A percentile compares a stretch with the other conserved stretches of the same genome.
These are phyloP conservation scores for Chelidonichthys spinosus DNA, from an alignment of 2,797 vertebrate genomes.

Conservation along the genomic window DNA sequence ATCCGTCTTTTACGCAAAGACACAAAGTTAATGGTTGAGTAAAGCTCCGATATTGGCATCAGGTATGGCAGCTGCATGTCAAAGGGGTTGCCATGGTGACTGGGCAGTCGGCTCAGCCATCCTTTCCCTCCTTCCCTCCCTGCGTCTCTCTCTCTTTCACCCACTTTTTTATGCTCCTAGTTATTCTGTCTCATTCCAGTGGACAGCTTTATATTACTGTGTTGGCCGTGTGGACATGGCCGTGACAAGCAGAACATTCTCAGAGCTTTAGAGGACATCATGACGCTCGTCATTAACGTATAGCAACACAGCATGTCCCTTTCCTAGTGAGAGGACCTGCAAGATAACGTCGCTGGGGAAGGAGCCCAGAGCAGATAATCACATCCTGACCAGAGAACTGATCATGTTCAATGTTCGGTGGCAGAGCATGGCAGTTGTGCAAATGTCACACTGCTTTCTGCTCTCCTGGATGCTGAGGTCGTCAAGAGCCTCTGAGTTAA, in stretches of 20 bases:
- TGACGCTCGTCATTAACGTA: constrained; percentile 12
- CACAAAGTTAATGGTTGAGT: constrained; percentile 40
- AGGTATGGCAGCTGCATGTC: constrained; percentile 78
- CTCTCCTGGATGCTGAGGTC: constrained; percentile 54
- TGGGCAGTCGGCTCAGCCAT: constrained; percentile 64
- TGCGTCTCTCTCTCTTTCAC: constrained; percentile 28
- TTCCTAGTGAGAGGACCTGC: constrained; percentile 15
- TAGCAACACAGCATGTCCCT: constrained; percentile 10
- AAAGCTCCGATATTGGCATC: constrained; percentile 63
- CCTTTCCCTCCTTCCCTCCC: constrained; percentile 15
- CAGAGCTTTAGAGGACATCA: constrained; percentile 6
- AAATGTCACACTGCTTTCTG: constrained; percentile 69
- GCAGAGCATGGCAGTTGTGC: constrained; percentile 55
- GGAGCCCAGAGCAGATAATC: constrained; percentile 69
- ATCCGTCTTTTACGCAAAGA: constrained; percentile 21
- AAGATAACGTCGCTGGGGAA: constrained; percentile 19
- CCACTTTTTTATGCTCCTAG: constrained; percentile 29
- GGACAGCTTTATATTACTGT: constrained; percentile 25
- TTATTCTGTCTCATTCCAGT: constrained; percentile 53
- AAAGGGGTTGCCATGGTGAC: constrained; percentile 83
- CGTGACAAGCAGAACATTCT: constrained; percentile 13
- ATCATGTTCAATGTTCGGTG: constrained; percentile 59
- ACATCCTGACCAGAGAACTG: constrained; percentile 75
- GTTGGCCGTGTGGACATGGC: background rate
- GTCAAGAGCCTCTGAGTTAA: constrained; percentile 60